phyloP scores from a whole-genome alignment of 2,888 invertebrate species.

The Exocentrus adspersus region DNA sequence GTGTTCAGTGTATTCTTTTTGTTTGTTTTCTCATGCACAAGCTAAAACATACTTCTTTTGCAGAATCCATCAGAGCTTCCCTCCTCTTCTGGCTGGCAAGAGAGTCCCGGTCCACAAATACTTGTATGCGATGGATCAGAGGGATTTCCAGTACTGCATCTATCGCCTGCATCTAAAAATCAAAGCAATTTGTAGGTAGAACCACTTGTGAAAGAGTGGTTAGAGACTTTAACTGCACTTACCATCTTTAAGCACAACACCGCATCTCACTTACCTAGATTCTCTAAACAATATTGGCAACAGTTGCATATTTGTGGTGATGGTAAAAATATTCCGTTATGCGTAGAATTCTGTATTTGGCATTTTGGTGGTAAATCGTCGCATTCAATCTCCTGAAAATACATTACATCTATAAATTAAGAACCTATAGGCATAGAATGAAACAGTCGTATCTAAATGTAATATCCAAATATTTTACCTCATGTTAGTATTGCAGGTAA shows the following conservation, averaged over 20 bases:
- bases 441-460: too few species aligned
- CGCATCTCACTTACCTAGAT: constrained; percentile 67
- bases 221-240: too few species aligned
- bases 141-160: constrained; percentile 61
- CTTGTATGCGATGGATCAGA: constrained; percentile 67
- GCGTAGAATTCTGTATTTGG: constrained; percentile 67
- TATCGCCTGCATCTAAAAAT: constrained; percentile 64
- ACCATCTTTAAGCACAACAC: too few species aligned
- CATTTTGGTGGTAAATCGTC: constrained; percentile 62
- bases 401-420: constrained; percentile 18
- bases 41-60: constrained; percentile 63
- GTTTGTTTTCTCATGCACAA: too few species aligned
- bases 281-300: constrained; percentile 70
- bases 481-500: too few species aligned
- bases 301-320: constrained; percentile 73
- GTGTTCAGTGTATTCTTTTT: too few species aligned
- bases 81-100: constrained; percentile 56
- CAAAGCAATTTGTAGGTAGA: too few species aligned
- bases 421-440: not conserved
- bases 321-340: constrained; percentile 66
- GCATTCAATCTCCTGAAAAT: constrained; percentile 36
- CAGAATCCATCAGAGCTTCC: constrained; percentile 60
- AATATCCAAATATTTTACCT: too few species aligned
- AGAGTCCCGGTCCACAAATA: constrained; percentile 71
- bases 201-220: too few species aligned